Evolutionary conservation across 2,888 invertebrate genomes (phyloP), one percentile per base, ranked within the genome.

Genomic region (Stenchaetothrips biformis): DNA sequence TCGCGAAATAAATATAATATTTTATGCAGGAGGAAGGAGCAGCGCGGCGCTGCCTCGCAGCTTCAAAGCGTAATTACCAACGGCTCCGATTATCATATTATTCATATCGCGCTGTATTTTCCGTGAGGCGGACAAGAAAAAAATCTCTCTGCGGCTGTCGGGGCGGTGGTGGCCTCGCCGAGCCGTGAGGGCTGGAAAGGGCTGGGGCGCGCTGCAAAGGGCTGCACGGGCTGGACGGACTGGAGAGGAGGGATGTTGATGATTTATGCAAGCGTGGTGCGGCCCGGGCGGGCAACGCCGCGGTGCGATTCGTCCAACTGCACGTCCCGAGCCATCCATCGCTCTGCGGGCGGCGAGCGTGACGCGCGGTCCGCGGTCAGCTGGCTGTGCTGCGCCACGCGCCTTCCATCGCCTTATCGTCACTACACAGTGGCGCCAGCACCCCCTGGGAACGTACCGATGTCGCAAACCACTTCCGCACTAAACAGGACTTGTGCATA

Each of bases 11-110:
- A 37, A 37, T 37, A 37, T 37, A 37, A 37, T 37, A 37, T 37
- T 37, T 37, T 37, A 37, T 37, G 37, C 37, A 37, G 37, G 37
- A 37, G 37, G 37, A 37, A 1, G 37, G 37, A 1, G 37, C 37
- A 4, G 2, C 2, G 37, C 37, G 37, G 37, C 37, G 37, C 37
- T 37, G 37, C 37, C 37, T 37, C 25, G 67, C 25, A 11, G 67
- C 25, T 74, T 74, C 11, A 74, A 74, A 74, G 67, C 25, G 67
- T 74, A 74, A 74, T 74, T 74, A 74, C 67, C 25, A 25, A 21
- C 67, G 67, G 11, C 67, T 74, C 67, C 67, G 67, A 74, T 74
- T 74, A 74, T 74, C 67, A 74, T 74, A 74, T 74, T 74, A 74
- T 74, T 74, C 67, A 74, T 74, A 74, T 74, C 25, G 67, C 67